phyloP scores from a whole-genome alignment of 1,140 invertebrate species.

The Trichonephila inaurata region DNA sequence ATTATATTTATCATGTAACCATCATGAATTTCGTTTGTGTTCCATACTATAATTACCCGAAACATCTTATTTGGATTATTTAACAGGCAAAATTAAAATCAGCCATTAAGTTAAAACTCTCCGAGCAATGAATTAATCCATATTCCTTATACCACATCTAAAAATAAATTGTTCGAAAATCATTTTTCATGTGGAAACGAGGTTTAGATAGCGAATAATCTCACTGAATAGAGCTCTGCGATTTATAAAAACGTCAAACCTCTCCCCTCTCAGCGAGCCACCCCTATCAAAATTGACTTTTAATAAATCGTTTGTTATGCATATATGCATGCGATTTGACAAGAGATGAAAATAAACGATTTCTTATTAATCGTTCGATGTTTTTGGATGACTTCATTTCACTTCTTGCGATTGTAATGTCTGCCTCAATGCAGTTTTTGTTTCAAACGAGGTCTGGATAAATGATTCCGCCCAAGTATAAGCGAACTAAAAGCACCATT shows the following conservation, averaged over 20 bases:
- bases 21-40: too few relatives aligned
- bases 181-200: background rate
- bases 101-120: too few relatives aligned
- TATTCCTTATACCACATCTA: background rate
- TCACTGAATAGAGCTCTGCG: background rate
- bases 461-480: background rate
- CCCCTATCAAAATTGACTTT: background rate
- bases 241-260: conserved; percentile 11
- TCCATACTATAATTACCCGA: too few relatives aligned
- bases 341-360: background rate
- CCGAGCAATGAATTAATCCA: too few relatives aligned
- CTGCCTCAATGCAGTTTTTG: background rate
- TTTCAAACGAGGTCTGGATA: background rate
- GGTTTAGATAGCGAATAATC: background rate
- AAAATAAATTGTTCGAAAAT: background rate
- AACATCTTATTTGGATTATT: too few relatives aligned
- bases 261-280: background rate
- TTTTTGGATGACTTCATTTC: conserved; percentile 20
- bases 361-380: background rate
- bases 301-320: background rate
- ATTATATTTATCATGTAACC: too few relatives aligned
- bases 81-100: too few relatives aligned
- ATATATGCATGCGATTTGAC: background rate
- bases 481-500: background rate
- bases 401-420: background rate